phyloP scores from a whole-genome alignment of 2,888 invertebrate species.

The Tenthredo distinguenda region DNA sequence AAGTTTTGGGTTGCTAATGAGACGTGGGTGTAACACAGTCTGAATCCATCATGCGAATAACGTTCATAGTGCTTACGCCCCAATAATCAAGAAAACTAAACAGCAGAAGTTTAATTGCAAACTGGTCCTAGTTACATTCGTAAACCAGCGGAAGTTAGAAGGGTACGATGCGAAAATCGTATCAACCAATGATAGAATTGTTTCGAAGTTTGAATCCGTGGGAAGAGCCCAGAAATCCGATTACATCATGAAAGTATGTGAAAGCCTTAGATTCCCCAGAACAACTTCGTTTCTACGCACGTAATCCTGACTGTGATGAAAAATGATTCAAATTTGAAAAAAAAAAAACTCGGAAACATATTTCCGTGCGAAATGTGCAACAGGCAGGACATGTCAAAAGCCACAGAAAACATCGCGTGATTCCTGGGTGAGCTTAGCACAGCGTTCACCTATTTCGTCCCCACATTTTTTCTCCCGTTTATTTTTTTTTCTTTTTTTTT shows the following conservation, averaged over 20 bases:
- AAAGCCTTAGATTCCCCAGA: background rate
- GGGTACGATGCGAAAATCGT: background rate
- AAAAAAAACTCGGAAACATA: background rate
- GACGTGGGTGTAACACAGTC: background rate
- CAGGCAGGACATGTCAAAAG: background rate
- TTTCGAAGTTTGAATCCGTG: background rate
- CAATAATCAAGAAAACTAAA: background rate
- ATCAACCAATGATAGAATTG: background rate
- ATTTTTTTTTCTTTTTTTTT: background rate
- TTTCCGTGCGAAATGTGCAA: background rate
- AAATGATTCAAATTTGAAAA: background rate
- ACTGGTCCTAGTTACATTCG: background rate
- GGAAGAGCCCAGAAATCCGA: background rate
- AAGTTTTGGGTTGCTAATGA: background rate
- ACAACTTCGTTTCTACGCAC: background rate
- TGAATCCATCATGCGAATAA: background rate
- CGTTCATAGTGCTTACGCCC: background rate
- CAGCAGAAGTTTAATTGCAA: constrained; percentile 16
- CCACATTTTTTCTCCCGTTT: background rate
- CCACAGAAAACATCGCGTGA: background rate
- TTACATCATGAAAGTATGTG: constrained; percentile 31
- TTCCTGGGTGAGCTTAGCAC: background rate
- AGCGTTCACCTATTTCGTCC: background rate
- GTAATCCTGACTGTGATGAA: background rate
- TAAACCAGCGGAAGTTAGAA: background rate